Base-by-base conservation (phyloP, 2,888 invertebrate genomes). In the Panopea generosa region DNA sequence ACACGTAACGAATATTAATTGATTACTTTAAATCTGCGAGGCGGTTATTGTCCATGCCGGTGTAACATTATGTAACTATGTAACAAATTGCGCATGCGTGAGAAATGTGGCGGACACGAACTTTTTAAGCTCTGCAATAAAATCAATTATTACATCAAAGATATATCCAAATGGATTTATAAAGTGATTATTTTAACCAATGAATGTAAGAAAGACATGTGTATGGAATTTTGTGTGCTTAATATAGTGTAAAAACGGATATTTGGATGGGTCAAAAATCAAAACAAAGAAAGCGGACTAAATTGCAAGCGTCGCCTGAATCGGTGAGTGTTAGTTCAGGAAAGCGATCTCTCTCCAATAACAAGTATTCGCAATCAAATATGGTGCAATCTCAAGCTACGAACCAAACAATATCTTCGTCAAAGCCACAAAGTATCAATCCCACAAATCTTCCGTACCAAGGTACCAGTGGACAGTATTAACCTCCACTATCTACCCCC, bases 101-200 rank as follows among this genome's bases (percentile, higher is more conserved):
- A 45, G 45, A 45, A 45, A 45, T 45, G 45, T 45, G 45, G 45
- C 16, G 45, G 45, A 45, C 45, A 45, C 45, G 45, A 45, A 45
- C 45, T 45, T 45, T 45, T 4, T 45, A 45, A 45, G 45, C 45
- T 45, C 45, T 45, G 45, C 45, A 45, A 45, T 9, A 45, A 45
- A 45, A 45, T 45, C 11, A 33, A 33, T 33, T 33, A 11, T 33
- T 33, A 7, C 33, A 33, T 33, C 33, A 33, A 33, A 33, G n/a
- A 45, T 16, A 45, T 45, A 45, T 45, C 45, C 16, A 45, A 45
- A 45, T 4, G 45, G 45, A 45, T 45, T 45, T 4, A 45, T 45
- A 9, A 45, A 45, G 45, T 45, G 45, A 4, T 45, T 4, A 45
- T 45, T 45, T 45, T 45, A 45, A 45, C 16, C 16, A 45, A 4